Conservation (phyloP, 1,140 invertebrate species). For the Halesus radiatus region DNA sequence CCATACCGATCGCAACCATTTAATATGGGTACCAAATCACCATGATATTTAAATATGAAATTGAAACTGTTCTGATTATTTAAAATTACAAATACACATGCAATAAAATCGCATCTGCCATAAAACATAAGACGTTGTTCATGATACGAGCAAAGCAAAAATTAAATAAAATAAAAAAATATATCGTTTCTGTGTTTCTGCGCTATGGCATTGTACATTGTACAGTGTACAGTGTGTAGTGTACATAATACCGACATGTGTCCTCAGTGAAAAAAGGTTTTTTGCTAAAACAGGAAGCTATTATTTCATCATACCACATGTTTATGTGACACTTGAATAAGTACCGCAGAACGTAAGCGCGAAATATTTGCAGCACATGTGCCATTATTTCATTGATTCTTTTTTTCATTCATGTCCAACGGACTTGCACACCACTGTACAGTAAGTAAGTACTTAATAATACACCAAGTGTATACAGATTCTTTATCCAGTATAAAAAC, state of each 20-base stretch:
- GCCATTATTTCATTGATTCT: slow-evolving; percentile 43
- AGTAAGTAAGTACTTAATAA: no score
- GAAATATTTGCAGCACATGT: slow-evolving; percentile 47
- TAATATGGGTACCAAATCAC: no score
- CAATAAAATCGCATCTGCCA: slow-evolving; percentile 10
- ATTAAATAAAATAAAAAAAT: not conserved
- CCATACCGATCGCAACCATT: no score
- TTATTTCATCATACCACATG: slow-evolving; percentile 41
- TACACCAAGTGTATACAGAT: slow-evolving; percentile 4
- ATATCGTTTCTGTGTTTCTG: not conserved
- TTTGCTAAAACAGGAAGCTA: slow-evolving; percentile 41
- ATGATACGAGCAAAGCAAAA: slow-evolving; percentile 4
- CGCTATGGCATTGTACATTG: slow-evolving; percentile 5
- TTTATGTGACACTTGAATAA: slow-evolving; percentile 34
- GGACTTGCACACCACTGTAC: not conserved
- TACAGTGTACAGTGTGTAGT: not conserved
- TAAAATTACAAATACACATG: not conserved
- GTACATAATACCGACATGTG: slow-evolving; percentile 17
- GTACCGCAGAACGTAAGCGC: slow-evolving; percentile 29
- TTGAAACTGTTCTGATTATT: no score
- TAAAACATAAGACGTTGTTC: not conserved
- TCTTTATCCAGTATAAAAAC: no score
- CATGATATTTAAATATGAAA: no score
- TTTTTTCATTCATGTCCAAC: slow-evolving; percentile 44
- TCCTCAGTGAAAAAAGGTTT: slow-evolving; percentile 12